Conservation (phyloP, 2,888 invertebrate genomes). For the Hypolimnas misippus region DNA sequence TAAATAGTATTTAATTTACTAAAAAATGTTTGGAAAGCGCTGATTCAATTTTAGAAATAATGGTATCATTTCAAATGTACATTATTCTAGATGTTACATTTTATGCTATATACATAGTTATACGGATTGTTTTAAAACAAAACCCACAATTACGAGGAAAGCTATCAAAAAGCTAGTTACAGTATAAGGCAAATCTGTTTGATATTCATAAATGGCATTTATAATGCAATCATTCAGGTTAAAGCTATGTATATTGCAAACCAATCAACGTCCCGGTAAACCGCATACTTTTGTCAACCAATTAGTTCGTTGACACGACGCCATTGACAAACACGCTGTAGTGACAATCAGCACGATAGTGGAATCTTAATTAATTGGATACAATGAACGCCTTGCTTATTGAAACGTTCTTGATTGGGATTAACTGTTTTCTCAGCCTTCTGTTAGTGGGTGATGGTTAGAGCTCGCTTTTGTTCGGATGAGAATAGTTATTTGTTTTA, state of each 20-base stretch:
- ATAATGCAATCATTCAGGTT: conserved; percentile 3
- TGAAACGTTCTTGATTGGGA: conserved; percentile 31
- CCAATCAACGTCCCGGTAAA: conserved; percentile 20
- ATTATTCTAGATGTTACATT: no score
- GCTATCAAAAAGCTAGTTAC: no score
- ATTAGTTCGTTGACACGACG: conserved; percentile 41
- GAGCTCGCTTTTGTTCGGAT: not conserved
- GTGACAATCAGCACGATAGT: conserved; percentile 31
- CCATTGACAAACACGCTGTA: conserved; percentile 30
- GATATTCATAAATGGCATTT: not conserved
- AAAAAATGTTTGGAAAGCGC: no score
- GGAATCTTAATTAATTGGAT: conserved; percentile 40
- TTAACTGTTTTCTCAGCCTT: conserved; percentile 36
- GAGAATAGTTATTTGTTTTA: not conserved
- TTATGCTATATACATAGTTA: no score
- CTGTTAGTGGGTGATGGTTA: conserved; percentile 12
- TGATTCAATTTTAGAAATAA: no score
- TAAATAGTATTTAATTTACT: no score
- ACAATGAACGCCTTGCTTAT: conserved; percentile 29
- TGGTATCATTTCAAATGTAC: no score
- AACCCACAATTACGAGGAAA: no score
- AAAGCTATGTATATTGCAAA: conserved; percentile 12
- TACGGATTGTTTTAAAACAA: no score
- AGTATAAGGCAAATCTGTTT: not conserved
- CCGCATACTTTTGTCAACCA: conserved; percentile 35